Percentiles rank a stretch among this genome's conserved stretches.
phyloP scores from a whole-genome alignment of 2,888 invertebrate species.

The Brachypalpus laphriformis region DNA sequence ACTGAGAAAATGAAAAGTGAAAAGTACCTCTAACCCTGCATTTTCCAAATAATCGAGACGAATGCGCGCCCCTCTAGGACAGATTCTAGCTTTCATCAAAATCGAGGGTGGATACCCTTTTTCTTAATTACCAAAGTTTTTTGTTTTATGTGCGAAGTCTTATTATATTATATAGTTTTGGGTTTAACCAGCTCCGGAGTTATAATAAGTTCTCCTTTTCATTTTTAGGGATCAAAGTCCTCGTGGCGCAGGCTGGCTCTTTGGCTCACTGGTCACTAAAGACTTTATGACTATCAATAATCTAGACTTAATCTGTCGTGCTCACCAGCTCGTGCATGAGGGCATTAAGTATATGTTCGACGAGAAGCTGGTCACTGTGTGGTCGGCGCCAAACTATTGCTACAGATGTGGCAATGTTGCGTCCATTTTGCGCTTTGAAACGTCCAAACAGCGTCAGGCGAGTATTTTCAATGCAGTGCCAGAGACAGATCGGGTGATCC shows the following conservation, averaged over 20 bases:
- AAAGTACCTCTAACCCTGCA: no score
- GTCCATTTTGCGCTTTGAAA: conserved; percentile 95
- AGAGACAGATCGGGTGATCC: conserved; percentile 96
- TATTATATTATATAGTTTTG: no score
- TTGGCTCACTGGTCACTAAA: conserved; percentile 96
- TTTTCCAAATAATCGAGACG: no score
- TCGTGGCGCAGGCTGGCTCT: conserved; percentile 98
- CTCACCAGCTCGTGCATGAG: conserved; percentile 99
- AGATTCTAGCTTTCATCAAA: no score
- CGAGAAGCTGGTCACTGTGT: conserved; percentile 97
- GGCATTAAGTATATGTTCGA: conserved; percentile 99
- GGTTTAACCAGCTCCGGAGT: no score
- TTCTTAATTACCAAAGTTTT: no score
- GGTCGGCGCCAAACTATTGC: conserved; percentile 99
- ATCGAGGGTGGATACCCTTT: no score
- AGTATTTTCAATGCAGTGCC: conserved; percentile 98
- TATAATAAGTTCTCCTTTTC: no score
- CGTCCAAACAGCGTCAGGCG: conserved; percentile 89
- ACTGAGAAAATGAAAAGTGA: no score
- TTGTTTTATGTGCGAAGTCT: no score
- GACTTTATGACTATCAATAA: conserved; percentile 97
- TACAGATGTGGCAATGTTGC: conserved; percentile 99
- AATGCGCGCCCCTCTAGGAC: no score
- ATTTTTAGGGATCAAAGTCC: conserved; percentile 91
- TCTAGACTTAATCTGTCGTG: conserved; percentile 96